Conservation (phyloP, 2,797 vertebrate genomes). For the Microctenopoma steveboyesi region DNA sequence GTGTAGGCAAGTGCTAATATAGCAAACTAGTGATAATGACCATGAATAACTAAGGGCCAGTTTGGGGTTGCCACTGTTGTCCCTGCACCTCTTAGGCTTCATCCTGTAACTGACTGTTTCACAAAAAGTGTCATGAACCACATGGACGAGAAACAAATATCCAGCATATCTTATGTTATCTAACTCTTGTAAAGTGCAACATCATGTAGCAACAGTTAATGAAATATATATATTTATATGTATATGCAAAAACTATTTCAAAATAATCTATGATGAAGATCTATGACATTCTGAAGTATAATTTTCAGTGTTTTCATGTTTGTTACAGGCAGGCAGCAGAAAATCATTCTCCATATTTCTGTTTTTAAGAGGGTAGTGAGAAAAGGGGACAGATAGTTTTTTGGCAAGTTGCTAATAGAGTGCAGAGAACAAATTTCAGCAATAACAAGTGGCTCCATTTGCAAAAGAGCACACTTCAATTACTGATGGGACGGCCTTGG, state of each 20-base stretch:
- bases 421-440: constrained; percentile 21
- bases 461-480: constrained; percentile 33
- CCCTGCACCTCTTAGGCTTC: too few relatives aligned
- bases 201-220: constrained; percentile 18
- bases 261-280: too few relatives aligned
- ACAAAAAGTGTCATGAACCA: too few relatives aligned
- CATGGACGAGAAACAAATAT: neutral
- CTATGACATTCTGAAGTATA: too few relatives aligned
- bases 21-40: too few relatives aligned
- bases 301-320: neutral
- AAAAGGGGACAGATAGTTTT: constrained; percentile 19
- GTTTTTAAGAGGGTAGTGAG: too few relatives aligned
- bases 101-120: too few relatives aligned
- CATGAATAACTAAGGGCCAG: too few relatives aligned
- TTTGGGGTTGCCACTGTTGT: neutral
- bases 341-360: too few relatives aligned
- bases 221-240: neutral
- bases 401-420: constrained; percentile 60
- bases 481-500: constrained; percentile 21
- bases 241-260: too few relatives aligned
- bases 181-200: constrained; percentile 30
- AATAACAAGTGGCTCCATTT: constrained; percentile 42
- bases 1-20: too few relatives aligned
- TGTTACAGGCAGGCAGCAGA: constrained; percentile 2
- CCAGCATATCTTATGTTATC: constrained; percentile 20